These are phyloP conservation scores for Sapayoa aenigma DNA, from an alignment of 2,113 vertebrate species.

Conservation along the genomic window DNA sequence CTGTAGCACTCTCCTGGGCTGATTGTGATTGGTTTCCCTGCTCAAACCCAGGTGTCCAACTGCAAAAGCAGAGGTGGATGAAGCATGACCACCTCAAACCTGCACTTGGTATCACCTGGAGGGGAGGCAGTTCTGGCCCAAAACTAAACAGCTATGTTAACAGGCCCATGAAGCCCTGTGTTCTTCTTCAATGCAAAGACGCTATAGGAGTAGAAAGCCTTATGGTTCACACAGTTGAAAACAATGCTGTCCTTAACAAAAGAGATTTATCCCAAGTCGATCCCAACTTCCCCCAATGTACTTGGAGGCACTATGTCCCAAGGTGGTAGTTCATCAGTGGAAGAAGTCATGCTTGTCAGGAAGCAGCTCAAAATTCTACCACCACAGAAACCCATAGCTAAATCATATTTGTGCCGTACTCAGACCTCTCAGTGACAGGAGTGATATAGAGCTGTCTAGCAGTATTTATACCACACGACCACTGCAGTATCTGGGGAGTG, in stretches of 20 bases:
- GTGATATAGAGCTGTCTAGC: not conserved
- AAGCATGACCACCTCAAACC: not conserved
- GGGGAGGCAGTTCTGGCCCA: not conserved
- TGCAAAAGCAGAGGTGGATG: not conserved
- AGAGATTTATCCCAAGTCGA: not conserved
- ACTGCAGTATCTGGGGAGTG: not conserved
- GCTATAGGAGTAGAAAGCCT: not conserved
- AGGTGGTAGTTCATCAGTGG: not conserved
- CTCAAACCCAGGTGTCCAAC: accelerated
- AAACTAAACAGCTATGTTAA: not conserved
- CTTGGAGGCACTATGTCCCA: not conserved
- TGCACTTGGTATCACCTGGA: not conserved
- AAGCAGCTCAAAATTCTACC: not conserved
- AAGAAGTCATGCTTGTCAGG: not conserved
- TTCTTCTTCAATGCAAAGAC: not conserved
- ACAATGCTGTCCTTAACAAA: not conserved
- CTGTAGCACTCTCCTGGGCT: not conserved
- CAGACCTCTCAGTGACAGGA: not conserved
- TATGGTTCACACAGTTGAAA: not conserved
- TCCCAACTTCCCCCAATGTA: not conserved
- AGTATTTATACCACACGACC: not conserved
- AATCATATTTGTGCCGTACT: not conserved
- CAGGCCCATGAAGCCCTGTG: not conserved
- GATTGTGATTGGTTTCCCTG: not conserved
- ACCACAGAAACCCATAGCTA: not conserved